phyloP scores from a whole-genome alignment of 2,113 vertebrate species.

The Hiodon tergisus region DNA sequence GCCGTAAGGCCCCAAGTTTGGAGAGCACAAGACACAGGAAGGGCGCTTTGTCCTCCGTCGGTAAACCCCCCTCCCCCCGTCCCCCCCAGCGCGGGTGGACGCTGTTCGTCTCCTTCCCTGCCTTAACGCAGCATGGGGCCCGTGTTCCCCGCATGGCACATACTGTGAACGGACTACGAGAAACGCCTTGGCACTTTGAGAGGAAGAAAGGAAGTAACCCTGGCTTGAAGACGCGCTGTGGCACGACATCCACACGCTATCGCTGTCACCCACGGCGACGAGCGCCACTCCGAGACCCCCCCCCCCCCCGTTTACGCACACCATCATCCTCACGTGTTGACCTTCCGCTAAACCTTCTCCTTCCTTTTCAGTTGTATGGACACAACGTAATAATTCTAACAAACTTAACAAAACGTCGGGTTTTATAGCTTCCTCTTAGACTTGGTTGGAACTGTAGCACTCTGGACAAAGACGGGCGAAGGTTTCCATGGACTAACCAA shows the following conservation, averaged over 20 bases:
- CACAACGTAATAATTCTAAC: not conserved
- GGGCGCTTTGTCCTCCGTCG: constrained; percentile 52
- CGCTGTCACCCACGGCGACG: constrained; percentile 59
- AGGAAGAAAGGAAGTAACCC: constrained; percentile 44
- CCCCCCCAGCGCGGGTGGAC: constrained; percentile 62
- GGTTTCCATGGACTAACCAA: constrained; percentile 59
- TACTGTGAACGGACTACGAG: constrained; percentile 79
- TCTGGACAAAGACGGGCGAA: constrained; percentile 58
- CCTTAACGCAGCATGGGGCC: constrained; percentile 97
- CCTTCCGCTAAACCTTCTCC: constrained; percentile 60
- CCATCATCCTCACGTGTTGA: constrained; percentile 47
- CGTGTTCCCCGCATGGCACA: constrained; percentile 81
- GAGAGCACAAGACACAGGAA: constrained; percentile 50
- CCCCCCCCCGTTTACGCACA: constrained; percentile 48
- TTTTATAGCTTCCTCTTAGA: constrained; percentile 52
- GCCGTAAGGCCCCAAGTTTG: constrained; percentile 45
- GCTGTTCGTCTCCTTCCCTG: constrained; percentile 79
- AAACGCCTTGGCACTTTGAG: constrained; percentile 75
- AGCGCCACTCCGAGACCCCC: constrained; percentile 61
- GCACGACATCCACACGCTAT: constrained; percentile 48
- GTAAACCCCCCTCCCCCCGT: constrained; percentile 54
- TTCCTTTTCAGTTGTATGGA: constrained; percentile 5
- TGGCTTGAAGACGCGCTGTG: constrained; percentile 73
- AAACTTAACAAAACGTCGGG: constrained; percentile 17
- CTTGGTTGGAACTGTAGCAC: constrained; percentile 56